Percentiles rank a stretch among this genome's conserved stretches.
Conservation (phyloP, 1,140 invertebrate species). For the Zaprionus ornatus region DNA sequence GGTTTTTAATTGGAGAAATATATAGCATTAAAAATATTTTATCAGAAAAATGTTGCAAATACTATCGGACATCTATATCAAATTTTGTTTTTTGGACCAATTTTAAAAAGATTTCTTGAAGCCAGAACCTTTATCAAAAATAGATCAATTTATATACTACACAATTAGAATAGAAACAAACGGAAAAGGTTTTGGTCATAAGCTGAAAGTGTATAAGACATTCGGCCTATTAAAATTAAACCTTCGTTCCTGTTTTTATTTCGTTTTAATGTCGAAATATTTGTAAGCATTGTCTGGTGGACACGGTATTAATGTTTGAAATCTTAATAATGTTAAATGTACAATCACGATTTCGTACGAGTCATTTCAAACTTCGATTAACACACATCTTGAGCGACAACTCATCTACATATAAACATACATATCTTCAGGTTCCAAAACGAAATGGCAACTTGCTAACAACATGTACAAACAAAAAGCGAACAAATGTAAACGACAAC, state of each 20-base stretch:
- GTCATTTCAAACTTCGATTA: constrained; percentile 69
- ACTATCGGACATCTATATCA: no score
- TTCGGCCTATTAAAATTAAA: background rate
- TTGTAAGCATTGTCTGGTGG: background rate
- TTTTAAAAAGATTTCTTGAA: no score
- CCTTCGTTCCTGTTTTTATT: constrained; percentile 1
- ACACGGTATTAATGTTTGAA: constrained; percentile 27
- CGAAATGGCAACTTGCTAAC: constrained; percentile 51
- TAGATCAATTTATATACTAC: no score
- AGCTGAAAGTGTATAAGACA: background rate
- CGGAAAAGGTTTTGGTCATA: no score
- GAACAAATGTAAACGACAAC: constrained; percentile 3
- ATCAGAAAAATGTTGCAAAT: no score
- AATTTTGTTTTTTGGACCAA: no score
- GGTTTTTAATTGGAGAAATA: no score
- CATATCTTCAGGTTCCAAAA: constrained; percentile 6
- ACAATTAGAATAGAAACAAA: no score
- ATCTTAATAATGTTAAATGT: constrained; percentile 75
- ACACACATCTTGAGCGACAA: constrained; percentile 43
- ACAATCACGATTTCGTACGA: constrained; percentile 67
- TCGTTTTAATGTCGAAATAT: constrained; percentile 13
- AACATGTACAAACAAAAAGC: constrained; percentile 51
- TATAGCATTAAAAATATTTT: no score
- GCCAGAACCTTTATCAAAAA: no score
- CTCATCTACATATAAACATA: constrained; percentile 3